Evolutionary conservation across 2,797 vertebrate genomes (phyloP).

Genomic region (Phoeniculus purpureus): DNA sequence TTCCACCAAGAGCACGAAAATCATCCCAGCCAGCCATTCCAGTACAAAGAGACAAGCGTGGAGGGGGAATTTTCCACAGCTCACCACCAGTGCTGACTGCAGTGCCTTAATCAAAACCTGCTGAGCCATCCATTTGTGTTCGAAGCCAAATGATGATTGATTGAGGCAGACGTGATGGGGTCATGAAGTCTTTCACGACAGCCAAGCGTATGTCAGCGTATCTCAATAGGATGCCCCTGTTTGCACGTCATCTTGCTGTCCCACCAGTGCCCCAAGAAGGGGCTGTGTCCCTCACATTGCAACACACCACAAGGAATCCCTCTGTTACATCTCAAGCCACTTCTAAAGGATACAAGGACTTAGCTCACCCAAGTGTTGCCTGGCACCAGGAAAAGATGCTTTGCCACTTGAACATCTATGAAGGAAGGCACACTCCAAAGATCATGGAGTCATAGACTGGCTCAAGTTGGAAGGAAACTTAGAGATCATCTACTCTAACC

Average conservation of each 20-base stretch:
- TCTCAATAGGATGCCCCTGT: fast-evolving
- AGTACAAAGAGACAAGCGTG: neutral
- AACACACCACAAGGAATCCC: fast-evolving
- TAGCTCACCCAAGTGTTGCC: neutral
- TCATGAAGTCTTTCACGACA: neutral
- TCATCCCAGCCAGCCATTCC: neutral
- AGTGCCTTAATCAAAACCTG: neutral
- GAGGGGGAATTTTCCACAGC: neutral
- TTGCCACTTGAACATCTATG: neutral
- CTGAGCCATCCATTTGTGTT: neutral
- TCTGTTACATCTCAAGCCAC: fast-evolving
- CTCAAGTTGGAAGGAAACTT: too few species aligned
- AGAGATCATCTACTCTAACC: too few species aligned
- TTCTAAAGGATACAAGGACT: neutral
- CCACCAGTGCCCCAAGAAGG: neutral
- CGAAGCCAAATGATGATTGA: neutral
- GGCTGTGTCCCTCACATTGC: neutral
- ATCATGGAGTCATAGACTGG: too few species aligned
- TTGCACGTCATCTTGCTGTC: neutral
- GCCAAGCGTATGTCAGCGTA: fast-evolving
- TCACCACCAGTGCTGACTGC: neutral
- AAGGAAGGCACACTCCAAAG: neutral
- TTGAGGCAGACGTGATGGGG: neutral
- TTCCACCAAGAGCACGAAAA: neutral
- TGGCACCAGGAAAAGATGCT: neutral